Evolutionary conservation across 2,888 invertebrate genomes (phyloP).

Genomic region (Beris morrisii): DNA sequence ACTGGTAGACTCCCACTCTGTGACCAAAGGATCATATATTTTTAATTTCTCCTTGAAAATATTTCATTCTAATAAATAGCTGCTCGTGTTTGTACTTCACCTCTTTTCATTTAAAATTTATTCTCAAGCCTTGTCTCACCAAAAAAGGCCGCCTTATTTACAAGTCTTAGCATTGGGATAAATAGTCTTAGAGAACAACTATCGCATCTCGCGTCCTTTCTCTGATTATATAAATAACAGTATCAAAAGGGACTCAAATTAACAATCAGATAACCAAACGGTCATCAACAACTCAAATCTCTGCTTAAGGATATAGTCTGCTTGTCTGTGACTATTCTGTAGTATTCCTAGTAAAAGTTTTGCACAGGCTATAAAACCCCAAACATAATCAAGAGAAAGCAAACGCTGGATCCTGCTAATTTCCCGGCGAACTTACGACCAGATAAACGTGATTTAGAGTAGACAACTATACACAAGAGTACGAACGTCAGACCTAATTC

Average conservation of each 20-base stretch:
- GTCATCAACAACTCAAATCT: conserved; percentile 22
- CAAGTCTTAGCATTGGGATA: conserved; percentile 9
- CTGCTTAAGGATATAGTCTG: conserved; percentile 14
- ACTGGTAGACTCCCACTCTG: no score
- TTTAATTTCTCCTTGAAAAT: no score
- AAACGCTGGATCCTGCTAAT: conserved; percentile 29
- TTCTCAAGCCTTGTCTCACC: no score
- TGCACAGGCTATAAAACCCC: conserved; percentile 23
- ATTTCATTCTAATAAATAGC: no score
- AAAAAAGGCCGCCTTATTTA: no score
- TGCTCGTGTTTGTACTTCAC: no score
- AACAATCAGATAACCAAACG: conserved; percentile 23
- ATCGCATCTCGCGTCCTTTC: conserved; percentile 1
- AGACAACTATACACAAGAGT: conserved; percentile 23
- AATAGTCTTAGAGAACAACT: conserved; percentile 20
- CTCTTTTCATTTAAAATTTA: no score
- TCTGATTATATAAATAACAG: conserved; percentile 9
- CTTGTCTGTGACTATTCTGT: conserved; percentile 9
- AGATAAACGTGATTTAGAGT: conserved; percentile 31
- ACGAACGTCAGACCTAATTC: conserved; percentile 27
- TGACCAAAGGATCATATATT: no score
- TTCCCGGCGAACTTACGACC: conserved; percentile 27
- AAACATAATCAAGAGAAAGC: conserved; percentile 30
- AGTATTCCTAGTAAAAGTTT: conserved; percentile 28
- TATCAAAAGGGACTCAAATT: conserved; percentile 6